phyloP scores from a whole-genome alignment of 2,113 vertebrate species.

The Prionailurus bengalensis region DNA sequence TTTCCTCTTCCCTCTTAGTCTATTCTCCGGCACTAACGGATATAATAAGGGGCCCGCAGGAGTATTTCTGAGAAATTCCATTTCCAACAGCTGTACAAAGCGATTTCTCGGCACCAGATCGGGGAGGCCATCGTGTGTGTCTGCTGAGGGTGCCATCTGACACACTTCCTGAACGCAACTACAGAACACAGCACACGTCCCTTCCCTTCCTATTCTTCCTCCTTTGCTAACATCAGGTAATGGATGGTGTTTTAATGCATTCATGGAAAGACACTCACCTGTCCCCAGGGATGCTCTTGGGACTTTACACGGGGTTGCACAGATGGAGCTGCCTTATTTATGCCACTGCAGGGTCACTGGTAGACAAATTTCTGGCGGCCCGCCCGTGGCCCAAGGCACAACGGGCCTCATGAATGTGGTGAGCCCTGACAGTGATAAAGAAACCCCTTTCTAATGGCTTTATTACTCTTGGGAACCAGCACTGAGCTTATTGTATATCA shows the following conservation, averaged over 20 bases:
- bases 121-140: fast-evolving
- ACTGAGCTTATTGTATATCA: not conserved
- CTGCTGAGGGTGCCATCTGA: not conserved
- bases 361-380: not conserved
- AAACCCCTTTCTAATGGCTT: not conserved
- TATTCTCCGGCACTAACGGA: not conserved
- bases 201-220: not conserved
- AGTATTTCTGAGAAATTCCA: not conserved
- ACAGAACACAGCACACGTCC: not conserved
- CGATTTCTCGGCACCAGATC: fast-evolving
- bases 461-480: not conserved
- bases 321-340: not conserved
- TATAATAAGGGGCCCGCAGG: not conserved
- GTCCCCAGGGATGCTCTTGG: not conserved
- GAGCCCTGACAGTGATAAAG: not conserved
- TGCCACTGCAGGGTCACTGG: not conserved
- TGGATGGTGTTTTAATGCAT: no score
- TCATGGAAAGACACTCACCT: not conserved
- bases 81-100: not conserved
- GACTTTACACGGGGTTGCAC: not conserved
- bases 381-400: not conserved
- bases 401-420: not conserved
- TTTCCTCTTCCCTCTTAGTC: not conserved
- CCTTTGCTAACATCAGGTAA: not conserved
- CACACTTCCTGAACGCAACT: fast-evolving